These are phyloP conservation scores for Potamarius usumacintae DNA, from an alignment of 2,113 vertebrate genomes.

Conservation along the genomic window DNA sequence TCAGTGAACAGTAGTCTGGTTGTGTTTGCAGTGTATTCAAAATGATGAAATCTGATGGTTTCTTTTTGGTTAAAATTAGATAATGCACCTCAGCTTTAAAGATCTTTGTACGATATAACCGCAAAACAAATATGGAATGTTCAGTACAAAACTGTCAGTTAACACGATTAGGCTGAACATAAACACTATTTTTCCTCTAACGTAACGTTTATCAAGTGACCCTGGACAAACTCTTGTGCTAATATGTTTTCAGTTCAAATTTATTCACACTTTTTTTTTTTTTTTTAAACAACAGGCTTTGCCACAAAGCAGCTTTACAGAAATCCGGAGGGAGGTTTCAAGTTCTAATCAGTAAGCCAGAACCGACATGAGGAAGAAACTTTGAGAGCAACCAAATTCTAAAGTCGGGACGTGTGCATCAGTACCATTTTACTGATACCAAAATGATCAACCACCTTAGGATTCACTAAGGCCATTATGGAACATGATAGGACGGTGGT, in stretches of 20 bases:
- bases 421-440: not conserved
- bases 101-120: not conserved
- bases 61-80: not conserved
- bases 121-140: not conserved
- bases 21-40: not conserved
- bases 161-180: not conserved
- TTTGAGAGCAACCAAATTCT: not conserved
- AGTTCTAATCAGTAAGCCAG: not conserved
- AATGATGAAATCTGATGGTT: not conserved
- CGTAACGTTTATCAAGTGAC: not conserved
- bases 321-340: not conserved
- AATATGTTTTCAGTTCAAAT: not conserved
- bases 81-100: not conserved
- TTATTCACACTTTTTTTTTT: not conserved
- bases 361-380: not conserved
- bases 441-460: not conserved
- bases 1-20: not conserved
- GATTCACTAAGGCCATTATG: no score
- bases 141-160: no score
- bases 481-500: not conserved
- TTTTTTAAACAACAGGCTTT: not conserved
- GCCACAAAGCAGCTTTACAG: not conserved
- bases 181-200: not conserved
- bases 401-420: not conserved
- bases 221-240: not conserved